Base-by-base conservation (phyloP, 1,140 invertebrate species). In the Aphaenogaster floridana region DNA sequence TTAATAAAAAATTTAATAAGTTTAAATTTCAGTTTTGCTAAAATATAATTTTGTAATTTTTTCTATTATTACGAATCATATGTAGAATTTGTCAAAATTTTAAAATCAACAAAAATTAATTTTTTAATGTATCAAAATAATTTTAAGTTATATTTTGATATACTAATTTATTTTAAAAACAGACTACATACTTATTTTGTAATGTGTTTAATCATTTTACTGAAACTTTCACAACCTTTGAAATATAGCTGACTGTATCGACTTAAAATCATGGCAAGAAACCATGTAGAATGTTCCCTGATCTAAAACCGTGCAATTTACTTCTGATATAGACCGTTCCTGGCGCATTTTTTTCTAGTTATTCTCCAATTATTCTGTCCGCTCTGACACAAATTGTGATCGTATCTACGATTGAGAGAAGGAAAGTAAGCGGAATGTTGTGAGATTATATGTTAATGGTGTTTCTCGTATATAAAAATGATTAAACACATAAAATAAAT, bases 21-120 rank as follows among this genome's bases (percentile, higher is more conserved):
- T 34, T 28, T 2, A 71, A 52, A 6, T 52, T 52, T 52, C 0
- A 52, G 8, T 71, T 17, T 34, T 71, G 15, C 15, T 15, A 8
- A 71, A 34, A 34, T 52, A 72, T 34, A 50, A 17, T 71, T 72
- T 34, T 36, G 15, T n/a, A 52, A 74, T 74, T 74, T 39, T 39
- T 15, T 72, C 2, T 54, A 74, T 50, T 7, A 54, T 54, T 52
- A 5, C 13, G 11, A 72, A 50, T 15, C 5, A 36, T 54, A 52
- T 72, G 8, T 9, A 36, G 8, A 52, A n/a, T 36, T 1, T 3
- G 3, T 8, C 6, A 1, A n/a, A 13, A 69, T 52, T 74, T 52
- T 2, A 63, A 63, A 39, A 36, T 36, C 15, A 39, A 64, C 4
- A 13, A n/a, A 66, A 66, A 66, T 7, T 3, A 3, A 45, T 68